phyloP scores from a whole-genome alignment of 2,888 invertebrate genomes.

The Nipponacmea schrenckii region DNA sequence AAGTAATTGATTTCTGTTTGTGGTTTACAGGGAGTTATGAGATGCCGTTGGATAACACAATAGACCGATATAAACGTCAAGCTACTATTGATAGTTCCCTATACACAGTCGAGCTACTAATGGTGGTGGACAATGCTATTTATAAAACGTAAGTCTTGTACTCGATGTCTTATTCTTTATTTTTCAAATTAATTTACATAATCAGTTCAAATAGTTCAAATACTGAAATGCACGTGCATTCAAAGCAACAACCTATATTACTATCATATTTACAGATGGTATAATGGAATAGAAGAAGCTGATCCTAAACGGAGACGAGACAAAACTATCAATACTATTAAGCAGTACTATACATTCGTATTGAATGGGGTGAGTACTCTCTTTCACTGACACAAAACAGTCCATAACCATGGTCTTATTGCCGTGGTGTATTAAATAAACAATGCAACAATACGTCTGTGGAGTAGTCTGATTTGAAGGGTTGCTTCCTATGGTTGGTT shows the following conservation, averaged over 20 bases:
- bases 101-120: constrained; percentile 32
- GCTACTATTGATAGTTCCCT: neutral
- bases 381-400: neutral
- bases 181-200: neutral
- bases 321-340: constrained; percentile 31
- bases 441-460: too few relatives aligned
- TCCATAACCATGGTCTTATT: too few relatives aligned
- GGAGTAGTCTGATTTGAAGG: too few relatives aligned
- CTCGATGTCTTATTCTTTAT: too few relatives aligned
- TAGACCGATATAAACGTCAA: constrained; percentile 4
- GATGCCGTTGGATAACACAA: neutral
- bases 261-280: constrained; percentile 14
- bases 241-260: too few relatives aligned
- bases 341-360: constrained; percentile 35
- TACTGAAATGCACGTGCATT: too few relatives aligned
- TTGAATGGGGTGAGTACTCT: constrained; percentile 31
- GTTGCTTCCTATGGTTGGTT: too few relatives aligned
- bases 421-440: too few relatives aligned
- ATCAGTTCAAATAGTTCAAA: neutral
- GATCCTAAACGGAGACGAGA: constrained; percentile 12
- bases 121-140: constrained; percentile 36
- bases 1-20: too few relatives aligned
- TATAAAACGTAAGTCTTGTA: constrained; percentile 30
- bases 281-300: constrained; percentile 16
- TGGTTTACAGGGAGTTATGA: neutral